Evolutionary conservation across 2,888 invertebrate genomes (phyloP).

Genomic region (Agrotis segetum): DNA sequence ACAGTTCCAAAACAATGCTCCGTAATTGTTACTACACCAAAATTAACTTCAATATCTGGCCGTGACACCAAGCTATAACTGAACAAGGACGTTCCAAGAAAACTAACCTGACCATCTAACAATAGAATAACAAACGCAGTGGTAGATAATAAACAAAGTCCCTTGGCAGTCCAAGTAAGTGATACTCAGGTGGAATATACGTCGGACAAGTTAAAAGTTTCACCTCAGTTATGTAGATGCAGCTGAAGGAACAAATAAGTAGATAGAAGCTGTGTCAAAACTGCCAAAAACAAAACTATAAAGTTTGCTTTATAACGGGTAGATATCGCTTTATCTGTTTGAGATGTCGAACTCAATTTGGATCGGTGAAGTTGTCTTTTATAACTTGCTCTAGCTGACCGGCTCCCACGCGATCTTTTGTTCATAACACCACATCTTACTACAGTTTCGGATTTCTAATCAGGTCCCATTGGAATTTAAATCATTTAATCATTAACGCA

Average conservation of each 20-base stretch:
- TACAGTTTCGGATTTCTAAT: conserved; percentile 67
- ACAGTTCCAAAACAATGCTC: conserved; percentile 53
- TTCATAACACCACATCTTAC: conserved; percentile 67
- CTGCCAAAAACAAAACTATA: conserved; percentile 92
- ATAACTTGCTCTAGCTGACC: conserved; percentile 69
- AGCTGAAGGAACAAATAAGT: conserved; percentile 89
- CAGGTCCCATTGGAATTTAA: conserved; percentile 64
- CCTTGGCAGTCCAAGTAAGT: conserved; percentile 77
- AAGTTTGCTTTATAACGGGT: conserved; percentile 89
- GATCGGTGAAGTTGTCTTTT: conserved; percentile 78
- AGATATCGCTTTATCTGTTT: conserved; percentile 89
- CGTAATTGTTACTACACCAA: conserved; percentile 58
- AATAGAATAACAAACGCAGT: conserved; percentile 65
- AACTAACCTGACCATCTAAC: conserved; percentile 68
- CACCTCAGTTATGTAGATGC: conserved; percentile 85
- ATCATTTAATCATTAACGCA: conserved; percentile 68
- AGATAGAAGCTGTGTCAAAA: conserved; percentile 89
- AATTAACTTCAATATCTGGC: conserved; percentile 56
- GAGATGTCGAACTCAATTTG: conserved; percentile 89
- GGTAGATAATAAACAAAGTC: conserved; percentile 79
- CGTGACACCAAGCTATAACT: conserved; percentile 53
- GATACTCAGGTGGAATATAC: conserved; percentile 84
- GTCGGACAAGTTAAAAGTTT: conserved; percentile 88
- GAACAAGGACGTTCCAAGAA: conserved; percentile 42
- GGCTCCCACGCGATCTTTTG: conserved; percentile 65